Percentiles rank a stretch among this genome's conserved stretches.
phyloP scores from a whole-genome alignment of 2,113 vertebrate genomes.

The Sinocyclocheilus grahami region DNA sequence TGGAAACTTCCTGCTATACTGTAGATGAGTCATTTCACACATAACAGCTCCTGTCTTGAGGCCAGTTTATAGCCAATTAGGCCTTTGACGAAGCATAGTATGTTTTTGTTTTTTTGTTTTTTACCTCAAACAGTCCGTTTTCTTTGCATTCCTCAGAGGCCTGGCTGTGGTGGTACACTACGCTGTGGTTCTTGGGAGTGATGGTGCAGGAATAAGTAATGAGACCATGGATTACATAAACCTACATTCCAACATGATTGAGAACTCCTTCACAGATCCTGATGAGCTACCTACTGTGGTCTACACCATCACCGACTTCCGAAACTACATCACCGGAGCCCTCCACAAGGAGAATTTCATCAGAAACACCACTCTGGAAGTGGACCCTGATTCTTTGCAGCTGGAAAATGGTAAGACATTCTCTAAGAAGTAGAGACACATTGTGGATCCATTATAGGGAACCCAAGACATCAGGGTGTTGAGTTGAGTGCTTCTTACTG shows the following conservation, averaged over 20 bases:
- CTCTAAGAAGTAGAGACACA: neutral
- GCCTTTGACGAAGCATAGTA: neutral
- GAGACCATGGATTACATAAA: conserved; percentile 87
- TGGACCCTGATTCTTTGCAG: conserved; percentile 75
- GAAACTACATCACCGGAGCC: conserved; percentile 85
- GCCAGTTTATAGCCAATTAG: neutral
- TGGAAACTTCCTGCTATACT: neutral
- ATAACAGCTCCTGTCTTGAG: neutral
- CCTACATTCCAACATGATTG: conserved; percentile 88
- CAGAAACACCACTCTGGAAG: conserved; percentile 78
- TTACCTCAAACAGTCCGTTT: neutral
- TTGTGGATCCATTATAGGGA: neutral
- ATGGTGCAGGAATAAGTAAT: conserved; percentile 76
- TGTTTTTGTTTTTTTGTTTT: neutral
- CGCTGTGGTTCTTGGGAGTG: conserved; percentile 83
- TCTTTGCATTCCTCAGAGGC: conserved; percentile 63
- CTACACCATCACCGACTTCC: conserved; percentile 89
- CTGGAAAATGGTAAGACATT: conserved; percentile 78
- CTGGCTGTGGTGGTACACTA: conserved; percentile 85
- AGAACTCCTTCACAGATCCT: conserved; percentile 78
- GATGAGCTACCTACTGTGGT: conserved; percentile 85
- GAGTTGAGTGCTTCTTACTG: neutral
- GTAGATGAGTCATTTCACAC: neutral
- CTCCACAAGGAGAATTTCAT: conserved; percentile 83
- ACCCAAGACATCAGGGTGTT: neutral